Evolutionary conservation across 2,888 invertebrate genomes (phyloP), one percentile per base, ranked within the genome.

Genomic region (Apotomis capreana): DNA sequence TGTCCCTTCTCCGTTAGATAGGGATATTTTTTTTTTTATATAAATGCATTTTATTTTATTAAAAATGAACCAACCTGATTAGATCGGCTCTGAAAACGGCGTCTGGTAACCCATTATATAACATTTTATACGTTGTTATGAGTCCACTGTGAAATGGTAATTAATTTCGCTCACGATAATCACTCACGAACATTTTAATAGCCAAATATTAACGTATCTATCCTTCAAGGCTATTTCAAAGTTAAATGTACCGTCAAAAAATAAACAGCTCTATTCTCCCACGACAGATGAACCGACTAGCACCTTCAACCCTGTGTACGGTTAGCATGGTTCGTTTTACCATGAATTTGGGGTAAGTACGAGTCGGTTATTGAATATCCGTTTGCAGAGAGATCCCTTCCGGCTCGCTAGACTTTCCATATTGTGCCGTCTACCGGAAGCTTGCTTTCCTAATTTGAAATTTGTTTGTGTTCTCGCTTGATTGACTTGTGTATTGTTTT

Each of bases 401-500:
- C 89, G 86, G 84, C 73, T 79, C 79, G 78, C 75, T 82, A 81
- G 78, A 81, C 81, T 84, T 86, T 84, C 84, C 86, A 83, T 87
- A 87, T 83, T 84, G 84, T 83, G 79, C 76, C 74, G 73, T 79
- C 78, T 80, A 74, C 68, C 74, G 74, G 74, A 74, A 74, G 60
- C 58, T 76, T 74, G 75, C 62, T 64, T 75, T 83, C 83, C 84
- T 84, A 86, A 86, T 87, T 87, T 84, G 76, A 83, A 86, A 86
- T 86, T 83, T 87, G 85, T 86, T 88, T 87, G 81, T 85, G 78
- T 85, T 88, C 79, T 79, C 81, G 84, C 81, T 78, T 84, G 84
- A 88, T 88, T 82, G 82, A 78, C 77, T 83, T 78, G 78, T 74
- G 74, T 78, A 76, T 75, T 76, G 67, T 72, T 67, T 63, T 65